Percentiles rank a stretch among this genome's conserved stretches.
Evolutionary conservation across 2,888 invertebrate genomes (phyloP).

Genomic region (Chymomyza amoena): DNA sequence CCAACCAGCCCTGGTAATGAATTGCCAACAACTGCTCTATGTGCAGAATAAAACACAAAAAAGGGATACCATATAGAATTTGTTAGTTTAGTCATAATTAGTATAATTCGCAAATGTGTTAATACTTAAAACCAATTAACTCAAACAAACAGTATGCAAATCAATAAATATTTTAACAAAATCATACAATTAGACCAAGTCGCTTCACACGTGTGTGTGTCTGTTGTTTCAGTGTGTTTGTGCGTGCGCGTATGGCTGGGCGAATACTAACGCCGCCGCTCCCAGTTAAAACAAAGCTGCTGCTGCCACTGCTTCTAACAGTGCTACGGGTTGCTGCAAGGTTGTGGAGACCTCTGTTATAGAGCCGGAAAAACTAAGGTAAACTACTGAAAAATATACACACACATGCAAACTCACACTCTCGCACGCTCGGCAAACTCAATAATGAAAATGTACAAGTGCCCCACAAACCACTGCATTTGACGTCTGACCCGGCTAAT

Average conservation of each 20-base stretch:
- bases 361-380: background rate
- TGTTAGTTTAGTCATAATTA: background rate
- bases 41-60: background rate
- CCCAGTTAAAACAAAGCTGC: slow-evolving; percentile 24
- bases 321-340: background rate
- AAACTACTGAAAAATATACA: background rate
- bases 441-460: background rate
- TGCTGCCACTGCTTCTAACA: background rate
- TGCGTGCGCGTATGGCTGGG: slow-evolving; percentile 8
- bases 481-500: background rate
- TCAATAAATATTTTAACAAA: background rate
- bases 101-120: background rate
- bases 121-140: background rate
- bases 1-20: background rate
- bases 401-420: background rate
- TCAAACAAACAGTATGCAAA: background rate
- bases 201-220: background rate
- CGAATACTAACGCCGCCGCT: slow-evolving; percentile 11
- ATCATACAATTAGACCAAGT: background rate
- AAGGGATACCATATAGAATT: background rate
- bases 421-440: background rate
- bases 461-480: background rate
- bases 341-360: background rate
- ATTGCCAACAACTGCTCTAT: slow-evolving; percentile 4
- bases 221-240: background rate